These are phyloP conservation scores for Sebastes minor DNA, from an alignment of 2,797 vertebrate genomes.

Conservation along the genomic window DNA sequence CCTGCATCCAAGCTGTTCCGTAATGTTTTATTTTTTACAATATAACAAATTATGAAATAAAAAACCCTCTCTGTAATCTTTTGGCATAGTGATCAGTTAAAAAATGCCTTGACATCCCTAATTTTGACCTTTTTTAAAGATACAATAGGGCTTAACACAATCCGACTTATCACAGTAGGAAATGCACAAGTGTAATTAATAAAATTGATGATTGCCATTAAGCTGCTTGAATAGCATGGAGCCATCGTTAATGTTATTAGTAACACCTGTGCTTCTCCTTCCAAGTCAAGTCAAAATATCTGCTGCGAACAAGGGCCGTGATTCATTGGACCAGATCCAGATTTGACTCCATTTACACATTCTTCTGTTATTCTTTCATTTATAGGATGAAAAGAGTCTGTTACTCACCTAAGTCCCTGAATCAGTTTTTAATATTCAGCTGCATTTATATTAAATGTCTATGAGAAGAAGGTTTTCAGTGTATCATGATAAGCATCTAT, in stretches of 20 bases:
- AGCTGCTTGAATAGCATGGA: no score
- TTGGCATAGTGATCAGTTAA: neutral
- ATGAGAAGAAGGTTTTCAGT: neutral
- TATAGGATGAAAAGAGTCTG: neutral
- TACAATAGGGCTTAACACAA: neutral
- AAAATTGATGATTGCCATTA: no score
- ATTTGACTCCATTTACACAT: no score
- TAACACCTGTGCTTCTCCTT: no score
- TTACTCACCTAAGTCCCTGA: neutral
- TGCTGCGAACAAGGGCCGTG: no score
- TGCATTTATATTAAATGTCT: neutral
- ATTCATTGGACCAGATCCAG: no score
- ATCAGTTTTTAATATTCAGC: no score
- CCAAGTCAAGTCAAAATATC: no score
- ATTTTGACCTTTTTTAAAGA: neutral
- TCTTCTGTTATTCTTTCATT: neutral
- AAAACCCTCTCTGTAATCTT: neutral
- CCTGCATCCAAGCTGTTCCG: neutral
- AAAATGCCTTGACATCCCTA: no score
- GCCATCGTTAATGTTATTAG: no score
- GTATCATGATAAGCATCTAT: neutral
- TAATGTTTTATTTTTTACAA: neutral
- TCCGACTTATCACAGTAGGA: neutral
- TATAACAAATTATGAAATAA: neutral
- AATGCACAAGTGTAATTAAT: no score